phyloP scores from a whole-genome alignment of 1,140 invertebrate species.

The Pseudobourletiella spinata region DNA sequence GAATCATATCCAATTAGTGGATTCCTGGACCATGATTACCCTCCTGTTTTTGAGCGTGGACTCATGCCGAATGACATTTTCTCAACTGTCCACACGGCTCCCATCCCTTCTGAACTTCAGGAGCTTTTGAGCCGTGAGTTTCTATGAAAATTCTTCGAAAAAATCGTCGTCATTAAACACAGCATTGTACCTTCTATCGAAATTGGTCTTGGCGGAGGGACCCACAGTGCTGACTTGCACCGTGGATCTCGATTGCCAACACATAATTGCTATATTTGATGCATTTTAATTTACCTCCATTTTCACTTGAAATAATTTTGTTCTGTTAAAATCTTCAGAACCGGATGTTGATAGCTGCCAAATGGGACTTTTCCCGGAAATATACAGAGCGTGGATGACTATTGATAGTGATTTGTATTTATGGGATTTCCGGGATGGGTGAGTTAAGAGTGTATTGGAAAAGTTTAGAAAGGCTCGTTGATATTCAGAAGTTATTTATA shows the following conservation, averaged over 20 bases:
- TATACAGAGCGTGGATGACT: slow-evolving; percentile 89
- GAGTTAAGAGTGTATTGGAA: slow-evolving; percentile 34
- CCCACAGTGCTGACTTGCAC: not conserved
- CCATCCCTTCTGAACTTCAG: slow-evolving; percentile 80
- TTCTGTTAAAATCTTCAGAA: slow-evolving; percentile 19
- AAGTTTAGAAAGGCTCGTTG: too few relatives aligned
- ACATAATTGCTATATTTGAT: slow-evolving; percentile 3
- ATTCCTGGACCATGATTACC: slow-evolving; percentile 81
- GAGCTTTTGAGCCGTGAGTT: slow-evolving; percentile 89
- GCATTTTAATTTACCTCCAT: too few relatives aligned
- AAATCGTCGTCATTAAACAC: slow-evolving; percentile 22
- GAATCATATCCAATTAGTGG: slow-evolving; percentile 64
- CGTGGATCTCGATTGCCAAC: not conserved
- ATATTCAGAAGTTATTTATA: not conserved
- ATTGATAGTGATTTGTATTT: slow-evolving; percentile 97
- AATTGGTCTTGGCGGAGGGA: not conserved
- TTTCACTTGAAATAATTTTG: too few relatives aligned
- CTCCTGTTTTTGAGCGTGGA: slow-evolving; percentile 55
- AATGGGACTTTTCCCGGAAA: slow-evolving; percentile 93
- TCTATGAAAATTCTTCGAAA: slow-evolving; percentile 39
- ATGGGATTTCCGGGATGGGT: slow-evolving; percentile 87
- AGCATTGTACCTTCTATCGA: slow-evolving; percentile 3
- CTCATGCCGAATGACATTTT: slow-evolving; percentile 66
- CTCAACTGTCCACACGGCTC: slow-evolving; percentile 68
- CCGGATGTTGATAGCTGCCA: slow-evolving; percentile 18